Evolutionary conservation across 2,888 invertebrate species (phyloP), one percentile per base, ranked within the genome.

Genomic region (Hemaris fuciformis): DNA sequence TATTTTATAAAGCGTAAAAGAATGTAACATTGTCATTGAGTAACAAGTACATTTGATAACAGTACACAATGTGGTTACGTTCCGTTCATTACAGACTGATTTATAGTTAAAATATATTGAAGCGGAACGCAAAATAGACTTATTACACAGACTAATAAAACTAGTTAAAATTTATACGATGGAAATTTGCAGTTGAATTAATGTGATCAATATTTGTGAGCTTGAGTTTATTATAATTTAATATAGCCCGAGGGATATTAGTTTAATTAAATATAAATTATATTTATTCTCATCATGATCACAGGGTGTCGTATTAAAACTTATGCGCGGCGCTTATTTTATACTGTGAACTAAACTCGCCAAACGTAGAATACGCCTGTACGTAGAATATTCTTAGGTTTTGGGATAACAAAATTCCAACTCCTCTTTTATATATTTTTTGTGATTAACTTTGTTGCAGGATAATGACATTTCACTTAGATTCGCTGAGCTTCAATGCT

Each of bases 111-210:
- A 25, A 56, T 31, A n/a, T n/a, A 13, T 45, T 20, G 41, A 46
- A 25, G 53, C 34, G 57, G 43, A 61, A 62, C 62, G 59, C 60
- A 22, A 66, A 66, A 61, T 43, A 43, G 46, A 58, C 57, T 62
- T 60, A 59, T 64, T 58, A 61, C 66, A 62, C 63, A 45, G 57
- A 61, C 64, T 58, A 48, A 10, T 31, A 31, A 62, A 48, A 48
- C 43, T 58, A 61, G 62, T 67, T 61, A 59, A 64, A 59, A 61
- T 66, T 61, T 60, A 62, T 61, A 59, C 62, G 53, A 27, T 31
- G 53, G 27, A 27, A 53, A 53, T 53, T 53, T 31, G 27, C 53
- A 53, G 53, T 27, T 31, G 53, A 53, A 53, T 53, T 53, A 53
- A 53, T 53, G 27, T 53, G 53, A 31, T 53, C 53, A 20, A 18